These are phyloP conservation scores for Caenorhabditis sp. DNA, from an alignment of 2,888 invertebrate genomes.

Conservation along the genomic window DNA sequence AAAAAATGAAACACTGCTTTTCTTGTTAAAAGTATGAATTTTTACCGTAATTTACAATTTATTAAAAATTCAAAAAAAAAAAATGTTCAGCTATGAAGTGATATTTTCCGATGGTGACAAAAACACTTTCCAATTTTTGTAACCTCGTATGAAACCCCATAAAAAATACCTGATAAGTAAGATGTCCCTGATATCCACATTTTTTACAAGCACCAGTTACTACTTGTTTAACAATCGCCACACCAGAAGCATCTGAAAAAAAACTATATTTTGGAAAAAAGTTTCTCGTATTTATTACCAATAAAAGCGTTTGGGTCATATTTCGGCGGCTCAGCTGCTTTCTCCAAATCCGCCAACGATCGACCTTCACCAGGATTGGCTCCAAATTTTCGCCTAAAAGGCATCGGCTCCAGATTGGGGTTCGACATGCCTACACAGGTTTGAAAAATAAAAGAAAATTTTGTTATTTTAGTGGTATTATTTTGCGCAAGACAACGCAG, in stretches of 20 bases:
- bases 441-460: background rate
- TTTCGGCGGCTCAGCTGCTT: conserved; percentile 15
- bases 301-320: conserved; percentile 37
- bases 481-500: background rate
- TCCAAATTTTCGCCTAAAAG: conserved; percentile 50
- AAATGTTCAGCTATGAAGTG: too few relatives aligned
- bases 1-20: too few relatives aligned
- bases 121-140: too few relatives aligned
- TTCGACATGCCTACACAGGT: conserved; percentile 43
- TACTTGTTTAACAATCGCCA: conserved; percentile 43
- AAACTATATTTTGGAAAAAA: background rate
- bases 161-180: conserved; percentile 71
- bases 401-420: conserved; percentile 53
- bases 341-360: conserved; percentile 21
- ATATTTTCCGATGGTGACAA: too few relatives aligned
- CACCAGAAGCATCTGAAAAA: conserved; percentile 48
- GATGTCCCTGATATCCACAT: conserved; percentile 72
- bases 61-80: too few relatives aligned
- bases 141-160: too few relatives aligned
- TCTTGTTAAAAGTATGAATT: too few relatives aligned
- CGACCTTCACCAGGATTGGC: background rate
- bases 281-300: conserved; percentile 12
- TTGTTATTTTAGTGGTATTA: background rate
- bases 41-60: too few relatives aligned
- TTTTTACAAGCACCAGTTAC: conserved; percentile 65